These are phyloP conservation scores for Laupala kohalensis DNA, from an alignment of 1,140 invertebrate species.

Conservation along the genomic window DNA sequence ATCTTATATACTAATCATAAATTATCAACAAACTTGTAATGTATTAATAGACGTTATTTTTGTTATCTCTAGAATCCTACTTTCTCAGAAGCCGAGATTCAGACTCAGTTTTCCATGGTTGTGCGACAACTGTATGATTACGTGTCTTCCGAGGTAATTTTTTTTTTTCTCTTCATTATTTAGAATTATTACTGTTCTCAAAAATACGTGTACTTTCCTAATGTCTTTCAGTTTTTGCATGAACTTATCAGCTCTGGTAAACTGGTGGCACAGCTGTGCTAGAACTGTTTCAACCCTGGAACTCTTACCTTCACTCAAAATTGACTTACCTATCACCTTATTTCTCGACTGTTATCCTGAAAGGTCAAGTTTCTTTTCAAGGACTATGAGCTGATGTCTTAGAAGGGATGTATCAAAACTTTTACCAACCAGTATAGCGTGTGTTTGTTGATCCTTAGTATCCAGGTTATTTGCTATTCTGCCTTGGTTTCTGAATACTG, in stretches of 20 bases:
- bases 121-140: not conserved
- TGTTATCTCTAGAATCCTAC: not conserved
- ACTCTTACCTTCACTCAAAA: not conserved
- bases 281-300: too few relatives aligned
- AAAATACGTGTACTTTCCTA: not conserved
- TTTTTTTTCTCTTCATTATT: not conserved
- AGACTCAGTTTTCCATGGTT: not conserved
- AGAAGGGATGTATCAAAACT: too few relatives aligned
- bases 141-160: not conserved
- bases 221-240: not conserved
- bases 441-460: too few relatives aligned
- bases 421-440: too few relatives aligned
- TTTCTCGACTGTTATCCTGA: too few relatives aligned
- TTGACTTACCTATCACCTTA: not conserved
- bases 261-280: too few relatives aligned
- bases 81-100: not conserved
- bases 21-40: not conserved
- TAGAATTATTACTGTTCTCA: not conserved
- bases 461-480: too few relatives aligned
- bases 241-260: too few relatives aligned
- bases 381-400: too few relatives aligned
- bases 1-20: not conserved
- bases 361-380: too few relatives aligned
- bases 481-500: too few relatives aligned
- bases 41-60: not conserved